Base-by-base conservation (phyloP, 2,797 vertebrate species). In the Fistularia commersonii region DNA sequence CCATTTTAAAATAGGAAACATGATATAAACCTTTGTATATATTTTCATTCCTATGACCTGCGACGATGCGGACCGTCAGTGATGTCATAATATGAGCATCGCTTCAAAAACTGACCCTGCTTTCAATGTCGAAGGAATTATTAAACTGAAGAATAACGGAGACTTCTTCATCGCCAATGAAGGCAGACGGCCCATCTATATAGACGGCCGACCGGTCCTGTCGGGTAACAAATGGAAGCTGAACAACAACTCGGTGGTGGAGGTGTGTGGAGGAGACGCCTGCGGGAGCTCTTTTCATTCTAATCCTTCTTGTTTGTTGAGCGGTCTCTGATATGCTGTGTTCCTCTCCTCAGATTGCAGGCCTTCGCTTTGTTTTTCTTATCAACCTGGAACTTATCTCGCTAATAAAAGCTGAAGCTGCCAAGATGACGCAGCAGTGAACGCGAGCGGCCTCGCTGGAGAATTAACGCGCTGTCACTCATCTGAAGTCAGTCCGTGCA, bases 141-240 rank as follows among this genome's bases (percentile, higher is more conserved):
- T 98, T 64, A 98, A 98, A 69, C 74, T 98, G 66, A 98, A 97
- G 80, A 98, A 97, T 72, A 98, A 96, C 0, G 96, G 96, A 0
- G 96, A 98, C 58, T 98, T 98, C 82, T 97, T 98, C 79, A 94
- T 98, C 1, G 94, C 94, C 45, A 98, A 97, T 0, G 96, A 98
- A 78, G 96, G 95, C 34, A 90, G 94, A 15, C 87, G 96, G 54
- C 95, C 96, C 11, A 93, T 98, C 76, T 98, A 95, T 64, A 95
- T 98, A 0, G 96, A 98, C 1, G 95, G 96, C 8, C 90, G 95
- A 68, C 95, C 96, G 0, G 95, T 98, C 23, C 90, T 98, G 1
- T 92, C 94, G 0, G 95, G 95, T 8, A 96, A 91, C 88, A 97
- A 97, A 57, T 98, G 96, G 95, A 95, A 97, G 69, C 92, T 98